phyloP scores from a whole-genome alignment of 2,113 vertebrate genomes.

The Peucedramus taeniatus region DNA sequence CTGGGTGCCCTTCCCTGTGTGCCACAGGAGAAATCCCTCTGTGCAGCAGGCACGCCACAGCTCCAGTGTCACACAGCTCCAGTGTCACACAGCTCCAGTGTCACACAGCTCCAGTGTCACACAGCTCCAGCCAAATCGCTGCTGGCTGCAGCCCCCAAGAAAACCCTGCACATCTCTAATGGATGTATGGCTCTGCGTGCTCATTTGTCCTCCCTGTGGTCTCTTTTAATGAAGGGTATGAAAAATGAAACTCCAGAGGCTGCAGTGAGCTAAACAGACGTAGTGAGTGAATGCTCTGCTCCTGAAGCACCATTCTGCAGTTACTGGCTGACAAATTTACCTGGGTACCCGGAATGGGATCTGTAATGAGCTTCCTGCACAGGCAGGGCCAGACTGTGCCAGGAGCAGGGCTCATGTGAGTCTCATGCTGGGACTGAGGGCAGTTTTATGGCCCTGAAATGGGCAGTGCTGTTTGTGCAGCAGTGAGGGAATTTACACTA shows the following conservation, averaged over 20 bases:
- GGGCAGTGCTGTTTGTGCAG: neutral
- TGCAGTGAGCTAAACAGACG: neutral
- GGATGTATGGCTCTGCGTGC: conserved; percentile 45
- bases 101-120: conserved; percentile 1
- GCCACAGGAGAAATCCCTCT: neutral
- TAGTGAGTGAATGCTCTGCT: neutral
- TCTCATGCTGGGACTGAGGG: neutral
- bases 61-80: neutral
- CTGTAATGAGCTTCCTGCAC: neutral
- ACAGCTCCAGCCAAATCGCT: conserved; percentile 1
- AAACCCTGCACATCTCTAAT: conserved; percentile 8
- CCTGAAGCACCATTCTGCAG: neutral
- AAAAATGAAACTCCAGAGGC: conserved; percentile 47
- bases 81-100: neutral
- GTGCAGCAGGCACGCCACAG: neutral
- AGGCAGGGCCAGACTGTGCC: neutral
- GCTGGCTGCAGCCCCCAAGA: conserved; percentile 8
- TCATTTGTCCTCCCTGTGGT: conserved; percentile 53
- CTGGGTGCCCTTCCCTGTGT: neutral
- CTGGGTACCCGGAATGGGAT: neutral
- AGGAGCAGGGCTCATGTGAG: neutral
- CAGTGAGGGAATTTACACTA: neutral
- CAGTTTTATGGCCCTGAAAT: neutral
- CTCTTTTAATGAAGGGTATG: conserved; percentile 28
- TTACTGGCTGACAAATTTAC: neutral